Conservation (phyloP, 2,888 invertebrate genomes). For the Stramonita haemastoma region DNA sequence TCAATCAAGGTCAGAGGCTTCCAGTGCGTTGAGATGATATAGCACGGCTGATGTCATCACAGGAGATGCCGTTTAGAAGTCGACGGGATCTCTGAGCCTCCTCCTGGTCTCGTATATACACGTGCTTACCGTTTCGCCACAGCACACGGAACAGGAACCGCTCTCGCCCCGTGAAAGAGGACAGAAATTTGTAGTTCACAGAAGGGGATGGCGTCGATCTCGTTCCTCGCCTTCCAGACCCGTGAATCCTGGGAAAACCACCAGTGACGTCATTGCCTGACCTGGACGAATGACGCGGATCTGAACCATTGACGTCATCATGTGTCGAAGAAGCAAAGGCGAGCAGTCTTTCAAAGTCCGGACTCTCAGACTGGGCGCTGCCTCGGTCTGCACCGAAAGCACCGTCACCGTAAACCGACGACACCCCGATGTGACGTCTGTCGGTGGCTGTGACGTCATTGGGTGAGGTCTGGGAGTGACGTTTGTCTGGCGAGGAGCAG, state of each 20-base stretch:
- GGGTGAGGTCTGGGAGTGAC: background rate
- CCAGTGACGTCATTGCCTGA: background rate
- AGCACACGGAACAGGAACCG: constrained; percentile 26
- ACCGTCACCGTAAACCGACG: too few species aligned
- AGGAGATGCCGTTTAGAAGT: background rate
- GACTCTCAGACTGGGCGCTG: too few species aligned
- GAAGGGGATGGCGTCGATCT: background rate
- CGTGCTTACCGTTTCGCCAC: background rate
- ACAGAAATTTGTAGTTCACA: background rate
- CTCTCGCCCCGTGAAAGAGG: background rate
- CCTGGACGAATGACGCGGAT: background rate
- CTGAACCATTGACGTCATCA: background rate
- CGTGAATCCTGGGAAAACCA: too few species aligned
- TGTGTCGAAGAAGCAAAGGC: background rate
- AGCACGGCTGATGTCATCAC: background rate
- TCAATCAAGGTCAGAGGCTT: background rate
- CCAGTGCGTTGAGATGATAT: background rate
- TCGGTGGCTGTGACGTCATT: background rate
- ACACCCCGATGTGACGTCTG: background rate
- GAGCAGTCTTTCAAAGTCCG: too few species aligned
- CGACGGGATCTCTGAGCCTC: background rate
- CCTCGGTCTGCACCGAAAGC: too few species aligned
- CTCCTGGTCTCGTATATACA: constrained; percentile 23
- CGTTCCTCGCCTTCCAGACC: too few species aligned
- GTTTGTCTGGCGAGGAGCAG: background rate